Base-by-base conservation (phyloP, 2,888 invertebrate genomes). In the Eumacrocentrus americanus region DNA sequence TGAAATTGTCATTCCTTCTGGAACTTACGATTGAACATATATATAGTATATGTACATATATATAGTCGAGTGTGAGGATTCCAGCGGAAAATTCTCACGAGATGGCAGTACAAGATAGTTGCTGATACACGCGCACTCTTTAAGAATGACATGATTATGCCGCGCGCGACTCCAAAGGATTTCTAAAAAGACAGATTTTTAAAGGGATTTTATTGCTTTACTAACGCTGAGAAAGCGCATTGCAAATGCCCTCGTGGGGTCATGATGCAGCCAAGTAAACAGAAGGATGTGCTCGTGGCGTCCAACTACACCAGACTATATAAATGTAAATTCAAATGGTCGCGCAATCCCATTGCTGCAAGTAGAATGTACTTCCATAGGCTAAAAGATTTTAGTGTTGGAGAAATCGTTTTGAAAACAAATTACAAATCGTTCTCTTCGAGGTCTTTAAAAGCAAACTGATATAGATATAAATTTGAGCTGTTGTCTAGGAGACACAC, bases 321-420 rank as follows among this genome's bases (percentile, higher is more conserved):
- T 66, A 65, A 61, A 66, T 66, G 66, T 65, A 66, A 66, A 65
- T 64, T 61, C 38, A 35, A 55, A 56, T 47, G 35, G 29, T 23
- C 60, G 34, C 18, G 60, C 46, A 22, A 52, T 44, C n/a, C 51
- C 35, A 29, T 23, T 29, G 18, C 18, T 40, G 12, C 22, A 12
- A 20, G 23, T 9, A 40, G 38, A 52, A 22, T 14, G 2, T 52
- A 14, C 38, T n/a, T n/a, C n/a, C n/a, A n/a, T n/a, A n/a, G n/a
- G n/a, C n/a, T n/a, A n/a, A n/a, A n/a, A n/a, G n/a, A n/a, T n/a
- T n/a, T n/a, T n/a, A n/a, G n/a, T n/a, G n/a, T n/a, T n/a, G n/a
- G n/a, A n/a, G n/a, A n/a, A n/a, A n/a, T n/a, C n/a, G n/a, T n/a
- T n/a, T n/a, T n/a, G n/a, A n/a, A n/a, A n/a, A n/a, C n/a, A n/a